Evolutionary conservation across 2,113 vertebrate genomes (phyloP).

Genomic region (Chionodraco myersi): DNA sequence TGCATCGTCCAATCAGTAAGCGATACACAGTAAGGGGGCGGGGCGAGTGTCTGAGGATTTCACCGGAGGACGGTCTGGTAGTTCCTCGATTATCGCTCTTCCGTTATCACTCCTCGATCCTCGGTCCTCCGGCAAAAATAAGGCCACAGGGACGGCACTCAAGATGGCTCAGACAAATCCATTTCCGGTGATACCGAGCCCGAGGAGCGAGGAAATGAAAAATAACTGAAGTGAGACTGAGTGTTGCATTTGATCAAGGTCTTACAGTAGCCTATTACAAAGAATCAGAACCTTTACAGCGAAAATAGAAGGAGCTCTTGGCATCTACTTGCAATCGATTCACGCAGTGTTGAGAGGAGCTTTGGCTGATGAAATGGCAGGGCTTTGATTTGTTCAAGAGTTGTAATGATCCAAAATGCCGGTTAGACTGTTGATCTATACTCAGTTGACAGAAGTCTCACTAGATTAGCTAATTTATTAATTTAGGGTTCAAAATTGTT

Average conservation of each 20-base stretch:
- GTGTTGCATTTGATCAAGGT: slow-evolving; percentile 39
- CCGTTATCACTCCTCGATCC: no score
- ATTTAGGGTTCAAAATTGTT: not conserved
- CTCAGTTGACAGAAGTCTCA: not conserved
- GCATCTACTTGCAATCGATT: not conserved
- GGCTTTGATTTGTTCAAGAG: not conserved
- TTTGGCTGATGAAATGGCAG: not conserved
- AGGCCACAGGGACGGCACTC: no score
- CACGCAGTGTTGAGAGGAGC: not conserved
- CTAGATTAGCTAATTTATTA: no score
- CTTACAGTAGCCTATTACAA: slow-evolving; percentile 10
- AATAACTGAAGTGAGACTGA: not conserved
- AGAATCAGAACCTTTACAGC: slow-evolving; percentile 18
- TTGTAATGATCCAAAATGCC: not conserved
- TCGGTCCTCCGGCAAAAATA: no score
- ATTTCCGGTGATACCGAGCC: no score
- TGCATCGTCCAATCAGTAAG: no score
- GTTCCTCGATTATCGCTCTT: no score
- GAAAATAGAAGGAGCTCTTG: not conserved
- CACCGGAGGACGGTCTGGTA: no score
- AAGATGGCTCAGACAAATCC: no score
- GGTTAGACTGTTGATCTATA: not conserved
- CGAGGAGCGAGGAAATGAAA: no score
- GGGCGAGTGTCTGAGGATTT: no score
- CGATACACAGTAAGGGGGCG: no score